These are phyloP conservation scores for Artibeus jamaicensis DNA, from an alignment of 2,797 vertebrate species.

Conservation along the genomic window DNA sequence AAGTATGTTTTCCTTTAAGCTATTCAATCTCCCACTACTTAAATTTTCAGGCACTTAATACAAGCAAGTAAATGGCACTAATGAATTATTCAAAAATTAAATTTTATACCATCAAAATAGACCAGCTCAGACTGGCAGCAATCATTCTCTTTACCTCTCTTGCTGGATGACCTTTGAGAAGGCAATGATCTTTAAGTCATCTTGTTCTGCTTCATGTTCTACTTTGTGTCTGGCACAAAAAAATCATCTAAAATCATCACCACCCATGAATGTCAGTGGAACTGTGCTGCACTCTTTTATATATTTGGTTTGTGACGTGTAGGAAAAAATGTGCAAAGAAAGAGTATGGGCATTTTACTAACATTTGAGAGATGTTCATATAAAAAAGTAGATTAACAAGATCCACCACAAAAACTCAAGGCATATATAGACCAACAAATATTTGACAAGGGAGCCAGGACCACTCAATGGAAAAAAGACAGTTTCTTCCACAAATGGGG, in stretches of 20 bases:
- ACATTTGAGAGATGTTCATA: not conserved
- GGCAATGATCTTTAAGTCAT: slow-evolving; percentile 9
- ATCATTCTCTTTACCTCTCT: not conserved
- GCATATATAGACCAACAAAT: not conserved
- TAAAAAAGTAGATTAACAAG: not conserved
- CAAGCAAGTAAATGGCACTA: not conserved
- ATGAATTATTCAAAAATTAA: slow-evolving; percentile 20
- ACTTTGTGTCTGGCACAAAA: not conserved
- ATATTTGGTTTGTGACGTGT: not conserved
- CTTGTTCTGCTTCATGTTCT: slow-evolving; percentile 47
- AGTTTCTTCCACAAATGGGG: not conserved
- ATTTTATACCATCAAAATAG: not conserved
- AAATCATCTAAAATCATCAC: slow-evolving; percentile 27
- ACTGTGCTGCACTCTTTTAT: not conserved
- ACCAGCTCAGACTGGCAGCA: not conserved
- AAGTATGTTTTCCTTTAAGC: slow-evolving; percentile 3
- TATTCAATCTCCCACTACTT: not conserved
- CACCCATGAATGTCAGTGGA: slow-evolving; percentile 59
- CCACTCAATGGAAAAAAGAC: not conserved
- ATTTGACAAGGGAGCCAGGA: not conserved
- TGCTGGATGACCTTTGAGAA: slow-evolving; percentile 13
- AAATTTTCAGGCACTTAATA: slow-evolving; percentile 24
- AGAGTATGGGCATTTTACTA: not conserved
- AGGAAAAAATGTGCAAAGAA: not conserved
- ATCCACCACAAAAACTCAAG: not conserved